Percentiles rank a stretch among this genome's conserved stretches.
phyloP scores from a whole-genome alignment of 2,797 vertebrate genomes.

The Pantherophis vulpinus region DNA sequence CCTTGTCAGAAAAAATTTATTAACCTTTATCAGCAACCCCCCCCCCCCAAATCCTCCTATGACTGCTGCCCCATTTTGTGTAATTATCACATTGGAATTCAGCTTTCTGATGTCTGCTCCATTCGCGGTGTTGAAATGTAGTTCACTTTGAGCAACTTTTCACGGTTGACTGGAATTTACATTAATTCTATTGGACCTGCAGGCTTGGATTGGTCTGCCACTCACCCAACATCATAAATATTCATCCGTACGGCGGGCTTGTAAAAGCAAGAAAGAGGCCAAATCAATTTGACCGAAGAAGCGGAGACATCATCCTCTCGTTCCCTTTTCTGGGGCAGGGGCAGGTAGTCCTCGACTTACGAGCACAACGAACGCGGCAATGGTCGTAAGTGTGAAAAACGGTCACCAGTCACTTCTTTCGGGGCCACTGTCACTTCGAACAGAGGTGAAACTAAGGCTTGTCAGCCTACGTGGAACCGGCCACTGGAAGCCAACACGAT shows the following conservation, averaged over 20 bases:
- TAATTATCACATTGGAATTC: slow-evolving; percentile 70
- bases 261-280: slow-evolving; percentile 7
- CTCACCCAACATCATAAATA: slow-evolving; percentile 64
- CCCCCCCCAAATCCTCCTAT: slow-evolving; percentile 58
- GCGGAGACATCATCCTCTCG: slow-evolving; percentile 27
- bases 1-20: slow-evolving; percentile 60
- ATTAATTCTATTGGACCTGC: slow-evolving; percentile 67
- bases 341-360: too few species aligned
- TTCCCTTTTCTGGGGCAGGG: background rate
- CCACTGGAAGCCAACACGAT: slow-evolving; percentile 28
- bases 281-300: slow-evolving; percentile 2
- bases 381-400: too few species aligned
- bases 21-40: slow-evolving; percentile 64
- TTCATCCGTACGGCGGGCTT: slow-evolving; percentile 39
- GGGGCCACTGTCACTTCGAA: too few species aligned
- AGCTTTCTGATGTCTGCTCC: slow-evolving; percentile 67
- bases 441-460: background rate
- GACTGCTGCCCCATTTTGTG: slow-evolving; percentile 68
- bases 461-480: slow-evolving; percentile 25
- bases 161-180: slow-evolving; percentile 66
- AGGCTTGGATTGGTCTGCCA: slow-evolving; percentile 58
- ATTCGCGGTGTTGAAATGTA: slow-evolving; percentile 65
- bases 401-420: too few species aligned
- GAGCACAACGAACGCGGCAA: too few species aligned
- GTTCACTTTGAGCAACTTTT: slow-evolving; percentile 68